Conservation (phyloP, 2,797 vertebrate species). For the Bradypodion ventrale region DNA sequence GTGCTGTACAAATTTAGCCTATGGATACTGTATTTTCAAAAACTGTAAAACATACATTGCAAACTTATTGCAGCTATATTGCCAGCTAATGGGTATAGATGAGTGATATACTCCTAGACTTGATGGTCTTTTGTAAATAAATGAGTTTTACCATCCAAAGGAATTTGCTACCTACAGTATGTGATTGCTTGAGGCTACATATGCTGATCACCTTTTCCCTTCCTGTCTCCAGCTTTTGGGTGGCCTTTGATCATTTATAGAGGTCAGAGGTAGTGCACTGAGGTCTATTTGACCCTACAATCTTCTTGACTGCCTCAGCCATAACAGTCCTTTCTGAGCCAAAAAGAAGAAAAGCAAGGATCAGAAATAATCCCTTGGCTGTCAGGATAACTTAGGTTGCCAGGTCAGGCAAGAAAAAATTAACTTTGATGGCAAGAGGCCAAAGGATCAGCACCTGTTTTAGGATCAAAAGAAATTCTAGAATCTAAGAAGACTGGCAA, state of each 20-base stretch:
- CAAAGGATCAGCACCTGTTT: neutral
- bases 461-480: rapidly evolving
- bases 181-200: neutral
- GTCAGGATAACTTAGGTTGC: neutral
- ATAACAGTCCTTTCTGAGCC: rapidly evolving
- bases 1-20: neutral
- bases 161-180: neutral
- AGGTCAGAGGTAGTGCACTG: conserved; percentile 10
- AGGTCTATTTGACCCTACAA: neutral
- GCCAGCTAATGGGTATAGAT: neutral
- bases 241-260: conserved; percentile 9
- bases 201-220: neutral
- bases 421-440: neutral
- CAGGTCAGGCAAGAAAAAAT: neutral
- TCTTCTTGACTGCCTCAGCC: neutral
- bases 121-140: neutral
- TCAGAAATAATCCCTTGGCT: neutral
- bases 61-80: neutral
- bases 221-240: neutral
- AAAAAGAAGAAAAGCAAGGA: neutral
- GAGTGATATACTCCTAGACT: too few species aligned
- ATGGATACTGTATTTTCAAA: neutral
- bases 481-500: rapidly evolving
- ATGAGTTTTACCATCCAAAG: neutral
- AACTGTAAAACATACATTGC: neutral